These are phyloP conservation scores for Chionodraco myersi DNA, from an alignment of 2,113 vertebrate species.

Conservation along the genomic window DNA sequence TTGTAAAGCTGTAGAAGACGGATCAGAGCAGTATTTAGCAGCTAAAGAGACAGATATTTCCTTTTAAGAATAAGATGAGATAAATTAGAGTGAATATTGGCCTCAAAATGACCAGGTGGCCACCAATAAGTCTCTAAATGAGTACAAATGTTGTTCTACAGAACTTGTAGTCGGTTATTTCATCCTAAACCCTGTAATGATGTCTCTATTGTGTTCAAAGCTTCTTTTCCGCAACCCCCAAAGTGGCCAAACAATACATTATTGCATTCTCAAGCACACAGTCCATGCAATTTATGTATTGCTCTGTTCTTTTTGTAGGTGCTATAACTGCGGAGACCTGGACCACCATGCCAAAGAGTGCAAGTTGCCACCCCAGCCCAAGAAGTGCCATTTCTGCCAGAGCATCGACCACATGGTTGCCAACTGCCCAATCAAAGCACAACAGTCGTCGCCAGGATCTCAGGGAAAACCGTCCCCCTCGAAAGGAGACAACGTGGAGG, in stretches of 20 bases:
- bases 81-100: not conserved
- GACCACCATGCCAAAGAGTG: constrained; percentile 99
- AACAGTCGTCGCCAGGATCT: constrained; percentile 88
- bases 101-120: not conserved
- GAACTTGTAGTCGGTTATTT: not conserved
- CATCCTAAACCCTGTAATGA: not conserved
- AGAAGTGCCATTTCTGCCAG: constrained; percentile 98
- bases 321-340: constrained; percentile 97
- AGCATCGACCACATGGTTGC: constrained; percentile 97
- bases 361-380: constrained; percentile 96
- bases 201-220: not conserved
- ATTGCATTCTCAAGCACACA: not conserved
- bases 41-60: not conserved
- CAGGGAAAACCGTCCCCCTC: constrained; percentile 89
- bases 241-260: not conserved
- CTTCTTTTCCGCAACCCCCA: not conserved
- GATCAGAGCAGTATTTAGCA: no score
- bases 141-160: not conserved
- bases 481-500: constrained; percentile 87
- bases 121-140: not conserved
- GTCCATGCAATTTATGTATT: not conserved
- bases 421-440: constrained; percentile 92
- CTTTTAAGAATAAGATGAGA: not conserved
- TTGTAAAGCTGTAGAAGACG: no score
- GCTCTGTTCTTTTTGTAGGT: constrained; percentile 80